Evolutionary conservation across 2,797 vertebrate genomes (phyloP), one percentile per base, ranked within the genome.

Genomic region (Gymnodraco acuticeps): DNA sequence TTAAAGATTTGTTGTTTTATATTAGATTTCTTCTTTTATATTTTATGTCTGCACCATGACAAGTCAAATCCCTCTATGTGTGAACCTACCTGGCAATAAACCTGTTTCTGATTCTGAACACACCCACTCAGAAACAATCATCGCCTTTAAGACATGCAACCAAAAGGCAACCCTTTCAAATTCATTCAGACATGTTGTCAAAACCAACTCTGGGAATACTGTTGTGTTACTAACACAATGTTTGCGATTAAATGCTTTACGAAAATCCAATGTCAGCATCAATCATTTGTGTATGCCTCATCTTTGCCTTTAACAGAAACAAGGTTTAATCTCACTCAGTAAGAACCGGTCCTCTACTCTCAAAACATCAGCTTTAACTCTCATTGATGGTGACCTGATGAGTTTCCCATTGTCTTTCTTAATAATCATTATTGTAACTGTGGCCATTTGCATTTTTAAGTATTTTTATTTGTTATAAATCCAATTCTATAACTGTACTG

Each of bases 401-500:
- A 59, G 41, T 60, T 80, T 73, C 67, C 64, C 64, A 65, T 33
- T 1, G 4, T 71, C 66, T 70, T 41, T 52, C 67, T 23, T 27
- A 41, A n/a, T 38, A 5, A 53, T 46, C 42, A 31, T 50, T 42
- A 55, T 27, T 1, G 4, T 33, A 7, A 41, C 52, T 16, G 42
- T 31, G 15, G 56, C 17, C 47, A 52, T 58, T 60, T 47, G 33
- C 27, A 7, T 58, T 43, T 47, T 19, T 11, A 45, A 16, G 8
- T 52, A 52, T 50, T 43, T 67, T 2, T 81, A 65, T 81, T 77
- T 19, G 23, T 56, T 62, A 3, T 68, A 80, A 65, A 20, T n/a
- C 45, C 33, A 38, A 62, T 85, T 77, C 78, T 8, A 10, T 81
- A 79, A 73, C 45, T 12, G 6, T 38, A 7, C 33, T 38, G 8